phyloP scores from a whole-genome alignment of 2,888 invertebrate genomes.

The Creontiades dilutus region DNA sequence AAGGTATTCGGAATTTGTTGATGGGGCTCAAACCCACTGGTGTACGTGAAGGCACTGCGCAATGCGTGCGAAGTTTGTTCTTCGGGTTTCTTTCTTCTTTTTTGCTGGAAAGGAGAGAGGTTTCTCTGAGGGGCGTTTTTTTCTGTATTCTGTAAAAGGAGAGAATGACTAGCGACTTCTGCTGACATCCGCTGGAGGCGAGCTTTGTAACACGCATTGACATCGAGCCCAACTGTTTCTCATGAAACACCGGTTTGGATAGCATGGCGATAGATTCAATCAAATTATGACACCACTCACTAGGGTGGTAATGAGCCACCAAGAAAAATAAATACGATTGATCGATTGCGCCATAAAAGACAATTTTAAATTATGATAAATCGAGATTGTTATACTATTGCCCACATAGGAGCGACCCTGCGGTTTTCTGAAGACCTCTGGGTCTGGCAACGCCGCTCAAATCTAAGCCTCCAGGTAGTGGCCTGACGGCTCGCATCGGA shows the following conservation, averaged over 20 bases:
- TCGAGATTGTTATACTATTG: too few species aligned
- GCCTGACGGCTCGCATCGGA: too few species aligned
- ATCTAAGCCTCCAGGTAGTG: too few species aligned
- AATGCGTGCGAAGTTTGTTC: slow-evolving; percentile 12
- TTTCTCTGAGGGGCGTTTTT: neutral
- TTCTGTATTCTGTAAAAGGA: neutral
- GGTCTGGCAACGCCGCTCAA: too few species aligned
- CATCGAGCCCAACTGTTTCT: neutral
- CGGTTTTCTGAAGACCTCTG: too few species aligned
- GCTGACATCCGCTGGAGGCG: slow-evolving; percentile 28
- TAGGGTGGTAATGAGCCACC: too few species aligned
- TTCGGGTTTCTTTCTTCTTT: slow-evolving; percentile 19
- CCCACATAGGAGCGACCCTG: too few species aligned
- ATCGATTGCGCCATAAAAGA: too few species aligned
- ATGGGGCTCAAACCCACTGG: slow-evolving; percentile 10
- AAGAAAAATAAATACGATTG: too few species aligned
- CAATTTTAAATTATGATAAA: too few species aligned
- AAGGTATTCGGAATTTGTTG: slow-evolving; percentile 48
- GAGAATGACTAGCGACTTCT: neutral
- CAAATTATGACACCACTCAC: neutral
- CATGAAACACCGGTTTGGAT: neutral
- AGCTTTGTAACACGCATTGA: slow-evolving; percentile 18
- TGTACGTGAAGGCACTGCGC: slow-evolving; percentile 37
- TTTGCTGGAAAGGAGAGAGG: neutral
- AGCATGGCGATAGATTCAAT: neutral